These are phyloP conservation scores for Drosophila pseudotakahashii DNA, from an alignment of 2,888 invertebrate species.

Conservation along the genomic window DNA sequence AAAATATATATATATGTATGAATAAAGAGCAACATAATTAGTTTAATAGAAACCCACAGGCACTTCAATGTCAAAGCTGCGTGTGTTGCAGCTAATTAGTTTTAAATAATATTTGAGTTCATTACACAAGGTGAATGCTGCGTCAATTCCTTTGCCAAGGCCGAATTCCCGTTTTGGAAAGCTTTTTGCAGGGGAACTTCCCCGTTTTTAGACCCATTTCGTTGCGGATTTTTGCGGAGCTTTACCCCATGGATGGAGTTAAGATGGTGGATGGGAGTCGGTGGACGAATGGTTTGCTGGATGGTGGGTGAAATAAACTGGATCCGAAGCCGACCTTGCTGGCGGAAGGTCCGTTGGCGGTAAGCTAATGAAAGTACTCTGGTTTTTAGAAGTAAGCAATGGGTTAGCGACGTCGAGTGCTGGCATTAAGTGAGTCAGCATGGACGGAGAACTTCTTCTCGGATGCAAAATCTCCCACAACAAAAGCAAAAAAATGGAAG, in stretches of 20 bases:
- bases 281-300: constrained; percentile 15
- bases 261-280: constrained; percentile 20
- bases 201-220: constrained; percentile 58
- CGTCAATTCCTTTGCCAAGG: constrained; percentile 64
- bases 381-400: constrained; percentile 46
- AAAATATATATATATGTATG: constrained; percentile 37
- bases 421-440: constrained; percentile 40
- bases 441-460: constrained; percentile 38
- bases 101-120: constrained; percentile 61
- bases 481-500: constrained; percentile 9
- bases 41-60: constrained; percentile 59
- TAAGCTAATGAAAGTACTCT: constrained; percentile 77
- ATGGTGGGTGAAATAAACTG: constrained; percentile 5
- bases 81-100: constrained; percentile 60
- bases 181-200: constrained; percentile 52
- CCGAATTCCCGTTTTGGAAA: constrained; percentile 27
- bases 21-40: constrained; percentile 67
- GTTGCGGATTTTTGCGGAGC: constrained; percentile 30
- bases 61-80: constrained; percentile 26
- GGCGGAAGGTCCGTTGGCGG: constrained; percentile 54
- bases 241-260: constrained; percentile 51
- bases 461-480: constrained; percentile 40
- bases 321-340: constrained; percentile 57
- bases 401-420: constrained; percentile 48
- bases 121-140: constrained; percentile 52